phyloP scores from a whole-genome alignment of 2,888 invertebrate species.

The Lissonota sp. region DNA sequence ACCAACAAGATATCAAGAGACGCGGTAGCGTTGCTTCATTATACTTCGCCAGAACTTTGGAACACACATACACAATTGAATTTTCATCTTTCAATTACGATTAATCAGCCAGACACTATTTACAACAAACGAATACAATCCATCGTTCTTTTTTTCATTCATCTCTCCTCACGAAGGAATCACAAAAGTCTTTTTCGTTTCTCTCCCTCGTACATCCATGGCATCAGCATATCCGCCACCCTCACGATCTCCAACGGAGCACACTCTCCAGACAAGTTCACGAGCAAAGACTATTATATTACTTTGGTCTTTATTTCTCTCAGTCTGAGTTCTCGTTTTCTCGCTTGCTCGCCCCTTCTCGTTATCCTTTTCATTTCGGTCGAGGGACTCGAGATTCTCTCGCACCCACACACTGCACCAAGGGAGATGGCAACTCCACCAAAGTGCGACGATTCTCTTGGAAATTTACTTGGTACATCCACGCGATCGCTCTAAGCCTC shows the following conservation, averaged over 20 bases:
- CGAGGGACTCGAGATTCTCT: conserved; percentile 20
- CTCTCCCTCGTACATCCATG: conserved; percentile 4
- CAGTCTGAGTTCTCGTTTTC: conserved; percentile 45
- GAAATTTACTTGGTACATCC: conserved; percentile 59
- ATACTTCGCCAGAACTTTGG: no score
- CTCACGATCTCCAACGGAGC: conserved; percentile 6
- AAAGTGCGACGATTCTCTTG: conserved; percentile 56
- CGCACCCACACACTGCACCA: conserved; percentile 26
- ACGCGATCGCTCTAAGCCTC: conserved; percentile 50
- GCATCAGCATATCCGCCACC: background rate
- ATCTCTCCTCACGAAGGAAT: background rate
- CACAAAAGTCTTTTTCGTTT: background rate
- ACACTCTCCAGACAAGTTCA: conserved; percentile 53
- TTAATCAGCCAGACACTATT: background rate
- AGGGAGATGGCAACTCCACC: conserved; percentile 37
- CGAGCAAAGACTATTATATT: conserved; percentile 27
- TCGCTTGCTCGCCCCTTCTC: conserved; percentile 30
- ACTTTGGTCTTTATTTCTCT: conserved; percentile 15
- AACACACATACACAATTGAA: background rate
- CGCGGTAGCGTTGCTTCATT: no score
- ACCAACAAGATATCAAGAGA: no score
- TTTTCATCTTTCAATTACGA: background rate
- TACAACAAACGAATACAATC: conserved; percentile 4
- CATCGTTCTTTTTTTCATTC: conserved; percentile 19
- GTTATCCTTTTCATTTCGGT: conserved; percentile 62